A percentile compares a stretch with the other conserved stretches of the same genome.
Evolutionary conservation across 2,797 vertebrate species (phyloP).

Genomic region (Pangasius macronema): DNA sequence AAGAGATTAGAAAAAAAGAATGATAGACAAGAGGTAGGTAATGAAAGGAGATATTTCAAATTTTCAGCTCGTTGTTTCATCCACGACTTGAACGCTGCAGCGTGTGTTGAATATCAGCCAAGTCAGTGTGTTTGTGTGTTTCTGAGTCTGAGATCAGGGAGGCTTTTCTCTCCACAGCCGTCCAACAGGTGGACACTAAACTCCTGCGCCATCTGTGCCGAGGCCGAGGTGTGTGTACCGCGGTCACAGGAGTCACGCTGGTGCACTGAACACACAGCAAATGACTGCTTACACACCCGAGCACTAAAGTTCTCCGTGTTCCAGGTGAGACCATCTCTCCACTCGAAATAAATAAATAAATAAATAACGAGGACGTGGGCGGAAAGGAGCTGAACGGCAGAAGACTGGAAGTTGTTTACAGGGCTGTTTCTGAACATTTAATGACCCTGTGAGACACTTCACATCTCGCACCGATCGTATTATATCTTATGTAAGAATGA

Average conservation of each 20-base stretch:
- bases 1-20: neutral
- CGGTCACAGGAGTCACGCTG: neutral
- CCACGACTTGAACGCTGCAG: neutral
- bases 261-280: neutral
- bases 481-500: neutral
- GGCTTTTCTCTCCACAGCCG: neutral
- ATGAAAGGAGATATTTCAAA: neutral
- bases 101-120: neutral
- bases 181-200: neutral
- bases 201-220: neutral
- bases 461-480: neutral
- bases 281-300: neutral
- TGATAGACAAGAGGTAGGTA: neutral
- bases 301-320: slow-evolving; percentile 37
- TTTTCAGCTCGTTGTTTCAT: neutral
- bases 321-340: neutral
- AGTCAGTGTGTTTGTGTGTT: neutral
- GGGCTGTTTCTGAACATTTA: neutral
- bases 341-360: neutral
- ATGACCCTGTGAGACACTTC: neutral
- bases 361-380: neutral
- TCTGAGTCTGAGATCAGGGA: neutral
- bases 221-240: neutral
- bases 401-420: neutral
- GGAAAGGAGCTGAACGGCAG: neutral